Evolutionary conservation across 2,888 invertebrate species (phyloP), one percentile per base, ranked within the genome.

Genomic region (Agrotis ipsilon): DNA sequence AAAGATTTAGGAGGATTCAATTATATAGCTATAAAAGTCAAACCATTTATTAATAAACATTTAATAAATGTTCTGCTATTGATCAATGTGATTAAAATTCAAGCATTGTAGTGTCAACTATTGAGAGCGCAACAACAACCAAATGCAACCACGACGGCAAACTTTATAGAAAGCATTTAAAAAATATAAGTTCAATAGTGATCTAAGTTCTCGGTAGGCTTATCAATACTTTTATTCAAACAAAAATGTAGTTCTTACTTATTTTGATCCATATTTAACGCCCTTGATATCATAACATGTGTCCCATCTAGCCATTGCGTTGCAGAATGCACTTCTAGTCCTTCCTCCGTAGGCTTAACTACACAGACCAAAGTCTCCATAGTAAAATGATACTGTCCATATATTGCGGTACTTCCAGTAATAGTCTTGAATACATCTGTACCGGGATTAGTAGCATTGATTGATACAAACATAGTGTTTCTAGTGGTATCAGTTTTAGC

Each of bases 281-380:
- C 94, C 14, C 92, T 83, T 0, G 97, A 93, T 59, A 97, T 93
- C 13, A 96, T 94, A 9, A 91, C 78, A 83, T 97, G 97, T 0
- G 91, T 86, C 0, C 93, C 86, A 83, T 97, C 97, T 80, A 97
- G 94, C 94, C 96, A 97, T 83, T 98, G 98, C 0, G 97, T 92
- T 0, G 97, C 86, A 0, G 97, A 90, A 86, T 96, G 96, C 9
- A 98, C 96, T 75, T 97, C 97, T 75, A 98, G 88, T 0, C 97
- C 97, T 88, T 98, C 97, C 88, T 98, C 98, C 2, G 93, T 94
- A 0, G 98, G 98, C 54, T 97, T 88, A 43, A 96, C 97, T 4
- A 97, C 94, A 85, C 97, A 97, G 0, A 95, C 94, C 64, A 97
- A 97, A 0, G 97, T 97, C 88, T 98, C 98, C 97, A 98, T 97